Base-by-base conservation (phyloP, 2,113 vertebrate species). In the Rhagologus leucostigma region DNA sequence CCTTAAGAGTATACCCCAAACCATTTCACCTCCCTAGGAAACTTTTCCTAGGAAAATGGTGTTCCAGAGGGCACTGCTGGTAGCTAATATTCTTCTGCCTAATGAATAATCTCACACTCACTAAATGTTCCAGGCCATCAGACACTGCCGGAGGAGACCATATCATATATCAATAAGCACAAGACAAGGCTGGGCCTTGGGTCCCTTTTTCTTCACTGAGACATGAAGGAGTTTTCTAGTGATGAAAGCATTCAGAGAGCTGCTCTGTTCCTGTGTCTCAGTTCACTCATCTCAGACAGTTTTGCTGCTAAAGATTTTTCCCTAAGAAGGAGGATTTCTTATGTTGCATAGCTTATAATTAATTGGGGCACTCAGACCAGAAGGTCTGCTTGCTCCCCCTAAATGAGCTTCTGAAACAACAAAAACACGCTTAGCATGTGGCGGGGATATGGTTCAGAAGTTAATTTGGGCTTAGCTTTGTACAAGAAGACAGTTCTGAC, bases 321-420 rank as follows among this genome's bases (percentile, higher is more conserved):
- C 37, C 30, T 90, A 84, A 70, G 71, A 80, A 94, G 67, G 27
- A 81, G 56, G 71, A 93, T 92, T 92, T 80, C 83, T 88, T 84
- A 77, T 1, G 3, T 13, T 74, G 39, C 0, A 0, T 49, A 71
- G 85, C 75, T 94, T 88, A 64, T 59, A 79, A 94, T 76, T 94
- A 95, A 93, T 53, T 83, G 80, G 24, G 42, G 59, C 92, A 81
- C 67, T 93, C 71, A 74, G 64, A 88, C 42, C 94, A 93, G 91
- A 92, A 93, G 95, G 86, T 93, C 86, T 81, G 71, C 50, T 77
- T 69, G 39, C 50, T 88, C 30, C 8, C 46, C 19, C 21, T 67
- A 59, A 74, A 77, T 52, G 26, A 95, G 93, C 92, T 70, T 88
- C 93, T 44, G 16, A 50, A 94, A 93, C 19, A 59, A 80, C 2